These are phyloP conservation scores for Amorpha juglandis DNA, from an alignment of 2,888 invertebrate genomes.

Conservation along the genomic window DNA sequence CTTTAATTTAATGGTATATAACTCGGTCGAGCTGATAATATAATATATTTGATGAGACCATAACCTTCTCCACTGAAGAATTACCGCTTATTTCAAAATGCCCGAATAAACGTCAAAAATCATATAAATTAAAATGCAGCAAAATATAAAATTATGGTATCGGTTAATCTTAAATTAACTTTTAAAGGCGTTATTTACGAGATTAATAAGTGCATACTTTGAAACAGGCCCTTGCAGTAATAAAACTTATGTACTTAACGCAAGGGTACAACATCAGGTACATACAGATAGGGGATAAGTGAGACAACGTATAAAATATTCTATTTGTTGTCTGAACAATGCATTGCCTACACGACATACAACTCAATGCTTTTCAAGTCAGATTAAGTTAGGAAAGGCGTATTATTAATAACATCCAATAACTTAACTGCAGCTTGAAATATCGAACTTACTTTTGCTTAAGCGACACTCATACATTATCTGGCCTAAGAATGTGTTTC, in stretches of 20 bases:
- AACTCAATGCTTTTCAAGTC: slow-evolving; percentile 80
- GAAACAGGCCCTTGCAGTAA: background rate
- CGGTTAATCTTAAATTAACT: no score
- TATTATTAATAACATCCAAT: slow-evolving; percentile 82
- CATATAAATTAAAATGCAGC: no score
- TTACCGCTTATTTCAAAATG: no score
- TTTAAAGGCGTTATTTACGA: no score
- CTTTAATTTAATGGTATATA: no score
- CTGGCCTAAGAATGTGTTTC: slow-evolving; percentile 78
- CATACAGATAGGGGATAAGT: slow-evolving; percentile 23
- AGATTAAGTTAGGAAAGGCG: slow-evolving; percentile 81
- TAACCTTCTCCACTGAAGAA: no score
- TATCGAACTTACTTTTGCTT: slow-evolving; percentile 81
- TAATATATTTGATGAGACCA: no score
- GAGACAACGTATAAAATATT: slow-evolving; percentile 48
- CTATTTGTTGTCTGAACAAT: slow-evolving; percentile 71
- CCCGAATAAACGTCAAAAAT: no score
- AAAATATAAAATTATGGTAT: no score
- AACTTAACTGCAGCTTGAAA: slow-evolving; percentile 78
- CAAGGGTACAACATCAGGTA: background rate
- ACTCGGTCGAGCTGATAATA: no score
- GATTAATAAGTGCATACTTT: background rate
- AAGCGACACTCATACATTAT: slow-evolving; percentile 79
- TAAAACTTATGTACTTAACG: slow-evolving; percentile 1
- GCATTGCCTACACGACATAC: slow-evolving; percentile 69